Evolutionary conservation across 2,797 vertebrate species (phyloP), one percentile per base, ranked within the genome.

Genomic region (Chaenodraco wilsoni): DNA sequence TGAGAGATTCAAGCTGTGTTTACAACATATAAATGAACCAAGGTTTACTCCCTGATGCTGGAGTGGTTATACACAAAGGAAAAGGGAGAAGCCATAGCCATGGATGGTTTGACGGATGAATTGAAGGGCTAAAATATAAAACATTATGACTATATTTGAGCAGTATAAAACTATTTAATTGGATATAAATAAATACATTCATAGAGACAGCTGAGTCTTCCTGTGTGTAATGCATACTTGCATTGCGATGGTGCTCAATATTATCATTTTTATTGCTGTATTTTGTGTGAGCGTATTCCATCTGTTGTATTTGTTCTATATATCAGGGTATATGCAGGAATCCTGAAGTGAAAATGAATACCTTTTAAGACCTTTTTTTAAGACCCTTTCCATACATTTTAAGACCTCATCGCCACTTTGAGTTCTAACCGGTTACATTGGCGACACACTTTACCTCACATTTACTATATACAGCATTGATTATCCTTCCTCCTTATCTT

Each of bases 1-100:
- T 19, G 16, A 56, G 31, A 31, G 17, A 71, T 17, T 63, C 13
- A 41, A 23, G n/a, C 43, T 69, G 40, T 61, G 21, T 76, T 62
- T 59, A 57, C n/a, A 72, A 46, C 19, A 69, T 60, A 52, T 65
- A 66, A 49, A 71, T 51, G 13, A 54, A 67, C 10, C 3, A 0
- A 51, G 54, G 49, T 65, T 41, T 2, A 71, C 58, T 51, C 16
- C 45, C 13, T 55, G 37, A 66, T 65, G 23, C 15, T 64, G 43
- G 45, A 55, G 17, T 23, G 3, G 27, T 37, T 17, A 15, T 10
- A 63, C 15, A 13, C 8, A 9, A 57, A 27, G 6, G 2, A 41
- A 50, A 10, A 16, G 10, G 3, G 5, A 23, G 2, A 15, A 21
- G n/a, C 51, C 9, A 40, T 14, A 12, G 7, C 45, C 48, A 54